Evolutionary conservation across 2,797 vertebrate genomes (phyloP).

Genomic region (Phataginus tetradactyla): DNA sequence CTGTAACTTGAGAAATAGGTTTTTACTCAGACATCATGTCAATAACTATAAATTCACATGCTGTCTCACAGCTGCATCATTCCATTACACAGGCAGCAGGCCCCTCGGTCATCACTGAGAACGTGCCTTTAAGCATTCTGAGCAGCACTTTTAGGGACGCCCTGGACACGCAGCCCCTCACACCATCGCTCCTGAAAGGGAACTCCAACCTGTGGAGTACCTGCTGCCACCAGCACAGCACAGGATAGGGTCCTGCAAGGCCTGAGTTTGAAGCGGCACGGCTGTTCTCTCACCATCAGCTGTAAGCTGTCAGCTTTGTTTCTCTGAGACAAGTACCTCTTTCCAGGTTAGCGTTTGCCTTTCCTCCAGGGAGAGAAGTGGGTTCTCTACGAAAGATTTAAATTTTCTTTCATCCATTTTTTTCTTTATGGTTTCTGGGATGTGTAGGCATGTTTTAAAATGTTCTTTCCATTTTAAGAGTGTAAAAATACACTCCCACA

Average conservation of each 20-base stretch:
- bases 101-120: too few relatives aligned
- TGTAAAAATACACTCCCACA: fast-evolving
- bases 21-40: too few relatives aligned
- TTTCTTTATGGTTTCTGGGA: not conserved
- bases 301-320: too few relatives aligned
- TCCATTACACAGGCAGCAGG: too few relatives aligned
- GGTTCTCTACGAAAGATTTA: too few relatives aligned
- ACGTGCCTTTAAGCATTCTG: not conserved
- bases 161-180: fast-evolving
- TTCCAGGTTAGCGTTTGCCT: not conserved
- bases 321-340: not conserved
- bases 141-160: fast-evolving
- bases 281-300: too few relatives aligned
- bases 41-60: fast-evolving
- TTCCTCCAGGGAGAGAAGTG: not conserved
- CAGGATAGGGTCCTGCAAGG: not conserved
- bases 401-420: fast-evolving
- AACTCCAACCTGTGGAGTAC: fast-evolving
- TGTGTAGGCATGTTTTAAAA: not conserved
- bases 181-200: not conserved
- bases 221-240: not conserved
- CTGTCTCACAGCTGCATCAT: too few relatives aligned
- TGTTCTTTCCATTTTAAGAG: not conserved
- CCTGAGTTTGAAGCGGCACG: fast-evolving
- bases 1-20: not conserved